phyloP scores from a whole-genome alignment of 2,113 vertebrate species.

The Anguilla japonica region DNA sequence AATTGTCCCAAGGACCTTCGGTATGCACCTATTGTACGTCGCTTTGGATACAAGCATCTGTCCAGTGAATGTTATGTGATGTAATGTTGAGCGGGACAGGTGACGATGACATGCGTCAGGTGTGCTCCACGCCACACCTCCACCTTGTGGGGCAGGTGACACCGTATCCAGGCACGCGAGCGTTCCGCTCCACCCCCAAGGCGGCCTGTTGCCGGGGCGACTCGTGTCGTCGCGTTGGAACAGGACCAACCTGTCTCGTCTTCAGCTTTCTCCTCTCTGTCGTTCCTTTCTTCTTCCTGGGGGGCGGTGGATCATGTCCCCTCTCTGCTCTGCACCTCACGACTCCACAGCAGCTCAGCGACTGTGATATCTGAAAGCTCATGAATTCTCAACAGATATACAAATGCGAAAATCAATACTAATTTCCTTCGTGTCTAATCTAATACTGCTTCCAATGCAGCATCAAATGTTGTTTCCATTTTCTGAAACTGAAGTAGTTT shows the following conservation, averaged over 20 bases:
- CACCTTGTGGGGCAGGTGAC: neutral
- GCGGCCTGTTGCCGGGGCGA: neutral
- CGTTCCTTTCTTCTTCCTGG: neutral
- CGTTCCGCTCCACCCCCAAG: neutral
- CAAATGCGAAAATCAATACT: neutral
- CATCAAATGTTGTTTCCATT: neutral
- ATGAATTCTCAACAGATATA: neutral
- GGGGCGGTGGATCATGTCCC: neutral
- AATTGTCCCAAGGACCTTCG: too few species aligned
- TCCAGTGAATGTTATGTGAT: too few species aligned
- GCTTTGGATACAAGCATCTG: too few species aligned
- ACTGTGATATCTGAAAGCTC: neutral
- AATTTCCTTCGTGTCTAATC: neutral
- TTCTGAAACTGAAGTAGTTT: neutral
- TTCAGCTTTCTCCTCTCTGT: neutral
- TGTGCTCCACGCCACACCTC: neutral
- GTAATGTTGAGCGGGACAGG: neutral
- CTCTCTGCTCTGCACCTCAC: neutral
- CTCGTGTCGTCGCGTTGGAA: neutral
- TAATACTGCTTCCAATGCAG: neutral
- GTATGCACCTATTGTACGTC: too few species aligned
- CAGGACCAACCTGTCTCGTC: neutral
- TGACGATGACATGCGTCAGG: neutral
- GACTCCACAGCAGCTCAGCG: neutral
- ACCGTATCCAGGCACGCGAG: neutral